These are phyloP conservation scores for Tribolium freemani DNA, from an alignment of 2,888 invertebrate genomes.

Conservation along the genomic window DNA sequence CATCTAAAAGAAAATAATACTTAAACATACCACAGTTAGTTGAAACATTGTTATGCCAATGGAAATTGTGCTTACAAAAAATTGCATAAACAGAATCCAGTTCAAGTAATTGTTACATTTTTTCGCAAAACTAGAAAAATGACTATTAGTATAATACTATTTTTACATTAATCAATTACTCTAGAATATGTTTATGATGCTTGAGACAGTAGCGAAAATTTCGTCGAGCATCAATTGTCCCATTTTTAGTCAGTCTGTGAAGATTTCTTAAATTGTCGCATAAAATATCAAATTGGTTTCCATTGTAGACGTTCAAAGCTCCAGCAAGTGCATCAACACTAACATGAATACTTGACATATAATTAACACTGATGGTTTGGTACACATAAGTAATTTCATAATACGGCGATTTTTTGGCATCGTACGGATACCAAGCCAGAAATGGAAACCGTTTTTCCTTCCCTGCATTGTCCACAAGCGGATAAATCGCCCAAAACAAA, in stretches of 20 bases:
- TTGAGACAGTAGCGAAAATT: constrained; percentile 11
- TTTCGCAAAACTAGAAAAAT: constrained; percentile 3
- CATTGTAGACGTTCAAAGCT: constrained; percentile 5
- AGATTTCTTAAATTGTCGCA: constrained; percentile 8
- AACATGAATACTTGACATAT: neutral
- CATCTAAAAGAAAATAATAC: neutral
- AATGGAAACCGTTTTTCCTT: constrained; percentile 17
- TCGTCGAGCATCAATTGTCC: neutral
- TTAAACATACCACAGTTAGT: constrained; percentile 5
- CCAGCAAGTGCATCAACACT: constrained; percentile 7
- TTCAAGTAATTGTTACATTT: neutral
- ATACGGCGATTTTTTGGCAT: neutral
- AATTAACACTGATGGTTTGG: constrained; percentile 8
- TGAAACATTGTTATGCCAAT: constrained; percentile 27
- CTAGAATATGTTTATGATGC: constrained; percentile 16
- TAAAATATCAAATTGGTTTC: constrained; percentile 11
- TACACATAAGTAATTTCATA: constrained; percentile 26
- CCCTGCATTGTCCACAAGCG: constrained; percentile 34
- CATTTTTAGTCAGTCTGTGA: neutral
- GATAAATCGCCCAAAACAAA: constrained; percentile 30
- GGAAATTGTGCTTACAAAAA: neutral
- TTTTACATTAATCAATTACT: neutral
- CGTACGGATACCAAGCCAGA: constrained; percentile 23
- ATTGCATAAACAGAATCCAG: constrained; percentile 14
- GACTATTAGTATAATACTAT: neutral